Evolutionary conservation across 2,888 invertebrate genomes (phyloP), one percentile per base, ranked within the genome.

Genomic region (Diadegma fenestrale): DNA sequence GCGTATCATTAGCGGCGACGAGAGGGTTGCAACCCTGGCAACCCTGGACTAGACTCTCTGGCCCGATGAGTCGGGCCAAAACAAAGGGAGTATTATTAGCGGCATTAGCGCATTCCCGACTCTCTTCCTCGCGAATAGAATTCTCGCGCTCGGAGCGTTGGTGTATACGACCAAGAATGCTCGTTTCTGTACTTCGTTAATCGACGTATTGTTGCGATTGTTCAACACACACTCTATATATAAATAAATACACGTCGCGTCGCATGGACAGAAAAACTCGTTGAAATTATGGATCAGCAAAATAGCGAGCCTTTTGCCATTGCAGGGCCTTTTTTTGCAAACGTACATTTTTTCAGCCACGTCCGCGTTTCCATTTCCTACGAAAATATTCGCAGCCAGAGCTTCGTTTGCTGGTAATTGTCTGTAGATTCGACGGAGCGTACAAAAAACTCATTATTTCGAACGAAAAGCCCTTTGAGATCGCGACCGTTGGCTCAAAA

Each of bases 51-150:
- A 45, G 8, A 37, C 48, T 51, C 19, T 58, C 58, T 58, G 58
- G 26, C 76, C 68, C 75, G 63, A 87, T 82, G 84, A 33, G 75
- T 37, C 10, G 58, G 22, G 64, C 54, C 41, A 72, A 89, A 88
- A 90, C 91, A 90, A 91, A 90, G 88, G 91, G 79, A 88, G 88
- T 90, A 90, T 91, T 91, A 91, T 90, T 90, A 89, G 91, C 91
- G 87, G 88, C 91, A 89, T 88, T 88, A 89, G 90, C 87, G 90
- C 89, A 89, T 89, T 87, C 89, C 73, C 89, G 88, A 87, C 41
- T 89, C 87, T 88, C 89, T 88, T 90, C 89, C 89, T 88, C 68
- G 51, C 87, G 87, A 22, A 41, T 22, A 72, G 66, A 72, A 80
- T 73, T 73, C 80, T 80, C 73, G 43, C 80, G 89, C 86, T 83